These are phyloP conservation scores for Pterocles gutturalis DNA, from an alignment of 2,113 vertebrate species.

Conservation along the genomic window DNA sequence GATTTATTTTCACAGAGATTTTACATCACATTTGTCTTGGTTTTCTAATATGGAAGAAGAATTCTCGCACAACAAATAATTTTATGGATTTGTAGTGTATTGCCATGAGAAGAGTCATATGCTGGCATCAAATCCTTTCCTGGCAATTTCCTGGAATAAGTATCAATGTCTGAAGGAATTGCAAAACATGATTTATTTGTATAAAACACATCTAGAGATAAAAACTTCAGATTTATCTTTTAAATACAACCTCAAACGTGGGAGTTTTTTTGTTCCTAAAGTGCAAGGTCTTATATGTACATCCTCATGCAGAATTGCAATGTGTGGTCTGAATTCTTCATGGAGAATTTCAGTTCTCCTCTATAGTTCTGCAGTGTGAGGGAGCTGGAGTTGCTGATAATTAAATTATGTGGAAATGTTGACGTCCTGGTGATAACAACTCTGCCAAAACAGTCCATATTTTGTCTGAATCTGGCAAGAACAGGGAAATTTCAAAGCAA, in stretches of 20 bases:
- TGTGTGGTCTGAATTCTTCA: neutral
- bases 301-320: neutral
- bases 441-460: neutral
- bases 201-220: neutral
- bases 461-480: neutral
- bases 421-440: neutral
- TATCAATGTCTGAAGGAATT: neutral
- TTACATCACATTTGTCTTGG: neutral
- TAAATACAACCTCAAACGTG: rapidly evolving
- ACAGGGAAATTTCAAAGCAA: neutral
- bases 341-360: neutral
- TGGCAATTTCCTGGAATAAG: neutral
- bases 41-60: neutral
- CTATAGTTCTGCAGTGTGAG: neutral
- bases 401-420: neutral
- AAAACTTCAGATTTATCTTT: neutral
- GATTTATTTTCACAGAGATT: neutral
- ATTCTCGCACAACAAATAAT: neutral
- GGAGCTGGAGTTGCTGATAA: neutral
- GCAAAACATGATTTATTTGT: neutral
- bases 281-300: neutral
- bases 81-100: neutral
- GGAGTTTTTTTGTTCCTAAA: neutral
- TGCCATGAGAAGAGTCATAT: neutral
- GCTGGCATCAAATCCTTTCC: neutral